phyloP scores from a whole-genome alignment of 2,888 invertebrate species.

The Drosophila neutralis region DNA sequence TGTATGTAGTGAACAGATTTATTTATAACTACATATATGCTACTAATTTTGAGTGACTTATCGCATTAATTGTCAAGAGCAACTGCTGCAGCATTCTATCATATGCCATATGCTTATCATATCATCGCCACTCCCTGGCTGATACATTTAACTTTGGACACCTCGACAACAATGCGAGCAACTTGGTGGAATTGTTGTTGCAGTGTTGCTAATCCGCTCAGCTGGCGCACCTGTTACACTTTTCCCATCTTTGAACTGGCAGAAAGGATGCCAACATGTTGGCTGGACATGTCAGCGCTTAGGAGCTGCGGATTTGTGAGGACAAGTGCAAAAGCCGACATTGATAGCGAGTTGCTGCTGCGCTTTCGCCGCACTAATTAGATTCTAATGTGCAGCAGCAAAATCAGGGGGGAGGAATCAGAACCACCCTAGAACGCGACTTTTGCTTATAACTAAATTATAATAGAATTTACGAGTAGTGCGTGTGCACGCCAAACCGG shows the following conservation, averaged over 20 bases:
- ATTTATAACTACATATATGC: constrained; percentile 3
- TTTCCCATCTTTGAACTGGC: constrained; percentile 30
- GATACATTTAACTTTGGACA: constrained; percentile 58
- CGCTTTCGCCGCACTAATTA: constrained; percentile 74
- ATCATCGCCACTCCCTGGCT: constrained; percentile 7
- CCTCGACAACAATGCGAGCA: constrained; percentile 35
- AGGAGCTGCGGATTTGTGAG: constrained; percentile 65
- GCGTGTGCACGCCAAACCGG: constrained; percentile 42
- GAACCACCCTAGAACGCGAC: constrained; percentile 38
- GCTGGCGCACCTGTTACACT: constrained; percentile 75
- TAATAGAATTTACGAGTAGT: constrained; percentile 75
- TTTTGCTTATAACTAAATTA: constrained; percentile 77
- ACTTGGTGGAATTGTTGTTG: constrained; percentile 33
- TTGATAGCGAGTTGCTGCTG: constrained; percentile 57
- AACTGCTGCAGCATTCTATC: constrained; percentile 36
- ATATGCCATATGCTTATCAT: constrained; percentile 11
- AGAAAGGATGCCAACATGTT: constrained; percentile 65
- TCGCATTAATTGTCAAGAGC: constrained; percentile 42
- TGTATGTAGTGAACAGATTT: constrained; percentile 9
- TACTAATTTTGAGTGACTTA: not conserved
- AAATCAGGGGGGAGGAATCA: constrained; percentile 39
- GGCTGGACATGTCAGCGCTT: constrained; percentile 74
- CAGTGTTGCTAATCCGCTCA: constrained; percentile 61
- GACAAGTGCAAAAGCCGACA: constrained; percentile 69
- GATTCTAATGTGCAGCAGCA: constrained; percentile 75